Evolutionary conservation across 30 jellyfish, hydroid and myxozoan genomes (phyloP).

Genomic region (Chironex yamaguchii): DNA sequence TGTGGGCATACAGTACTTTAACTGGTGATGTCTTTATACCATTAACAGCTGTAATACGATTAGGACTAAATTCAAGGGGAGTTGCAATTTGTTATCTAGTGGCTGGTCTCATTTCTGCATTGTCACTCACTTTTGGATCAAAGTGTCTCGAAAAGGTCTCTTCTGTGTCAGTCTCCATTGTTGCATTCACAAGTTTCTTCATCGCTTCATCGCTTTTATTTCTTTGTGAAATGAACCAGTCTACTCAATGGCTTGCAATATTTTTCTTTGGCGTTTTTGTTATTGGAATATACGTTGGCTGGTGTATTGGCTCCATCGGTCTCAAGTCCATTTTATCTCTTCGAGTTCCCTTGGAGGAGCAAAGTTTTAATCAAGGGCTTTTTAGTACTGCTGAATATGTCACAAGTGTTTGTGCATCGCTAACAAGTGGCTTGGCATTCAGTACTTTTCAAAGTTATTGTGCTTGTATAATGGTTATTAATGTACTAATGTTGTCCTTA

Average conservation of each 20-base stretch:
- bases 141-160: neutral
- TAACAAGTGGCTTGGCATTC: neutral
- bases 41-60: neutral
- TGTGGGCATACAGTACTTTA: neutral
- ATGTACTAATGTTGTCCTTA: too few species aligned
- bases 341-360: neutral
- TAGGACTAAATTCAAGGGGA: neutral
- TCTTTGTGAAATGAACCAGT: neutral
- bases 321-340: neutral
- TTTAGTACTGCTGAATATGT: neutral
- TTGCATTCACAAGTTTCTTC: neutral
- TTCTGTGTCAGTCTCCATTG: neutral
- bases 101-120: neutral
- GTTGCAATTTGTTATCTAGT: neutral
- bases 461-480: too few species aligned
- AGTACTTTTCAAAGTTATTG: neutral
- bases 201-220: neutral
- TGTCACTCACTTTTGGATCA: neutral
- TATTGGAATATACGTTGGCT: neutral
- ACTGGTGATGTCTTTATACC: neutral
- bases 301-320: neutral
- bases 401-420: neutral
- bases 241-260: neutral
- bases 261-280: neutral
- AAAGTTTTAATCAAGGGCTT: neutral